Conservation (phyloP, 2,797 vertebrate species). For the Microcaecilia unicolor region DNA sequence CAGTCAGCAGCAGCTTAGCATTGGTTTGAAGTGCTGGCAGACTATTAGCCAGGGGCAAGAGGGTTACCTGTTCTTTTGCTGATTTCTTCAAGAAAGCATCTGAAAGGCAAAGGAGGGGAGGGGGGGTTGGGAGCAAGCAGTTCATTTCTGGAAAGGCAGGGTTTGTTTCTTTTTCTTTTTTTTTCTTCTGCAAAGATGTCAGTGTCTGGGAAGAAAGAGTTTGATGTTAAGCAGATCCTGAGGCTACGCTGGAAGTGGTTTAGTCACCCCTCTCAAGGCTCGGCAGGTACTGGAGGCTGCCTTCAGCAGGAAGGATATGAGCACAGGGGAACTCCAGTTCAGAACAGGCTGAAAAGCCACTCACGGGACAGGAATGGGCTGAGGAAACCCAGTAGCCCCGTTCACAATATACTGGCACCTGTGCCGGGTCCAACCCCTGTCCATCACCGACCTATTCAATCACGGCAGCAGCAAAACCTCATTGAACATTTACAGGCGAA, state of each 20-base stretch:
- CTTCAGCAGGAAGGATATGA: constrained; percentile 89
- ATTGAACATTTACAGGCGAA: constrained; percentile 67
- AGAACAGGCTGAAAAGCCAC: constrained; percentile 84
- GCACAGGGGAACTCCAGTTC: constrained; percentile 75
- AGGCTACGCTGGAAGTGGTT: constrained; percentile 96
- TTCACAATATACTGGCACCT: constrained; percentile 76
- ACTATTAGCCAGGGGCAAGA: constrained; percentile 12
- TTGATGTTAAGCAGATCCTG: constrained; percentile 96
- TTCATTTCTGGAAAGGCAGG: constrained; percentile 48
- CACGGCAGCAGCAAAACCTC: constrained; percentile 71
- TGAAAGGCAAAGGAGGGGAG: constrained; percentile 34
- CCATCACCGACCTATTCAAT: constrained; percentile 65
- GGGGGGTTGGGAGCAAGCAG: too few relatives aligned
- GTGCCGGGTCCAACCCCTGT: constrained; percentile 70
- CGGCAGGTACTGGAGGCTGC: constrained; percentile 70
- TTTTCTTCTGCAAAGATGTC: constrained; percentile 67
- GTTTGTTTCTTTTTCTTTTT: constrained; percentile 39
- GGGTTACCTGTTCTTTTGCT: constrained; percentile 36
- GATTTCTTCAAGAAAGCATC: constrained; percentile 53
- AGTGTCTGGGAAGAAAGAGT: constrained; percentile 91
- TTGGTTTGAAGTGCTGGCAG: constrained; percentile 47
- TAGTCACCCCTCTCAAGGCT: constrained; percentile 84
- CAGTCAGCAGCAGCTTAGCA: constrained; percentile 43
- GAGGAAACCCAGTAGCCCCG: constrained; percentile 81
- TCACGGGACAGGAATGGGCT: constrained; percentile 81